These are phyloP conservation scores for Heteropelma amictum DNA, from an alignment of 2,888 invertebrate species.

Conservation along the genomic window DNA sequence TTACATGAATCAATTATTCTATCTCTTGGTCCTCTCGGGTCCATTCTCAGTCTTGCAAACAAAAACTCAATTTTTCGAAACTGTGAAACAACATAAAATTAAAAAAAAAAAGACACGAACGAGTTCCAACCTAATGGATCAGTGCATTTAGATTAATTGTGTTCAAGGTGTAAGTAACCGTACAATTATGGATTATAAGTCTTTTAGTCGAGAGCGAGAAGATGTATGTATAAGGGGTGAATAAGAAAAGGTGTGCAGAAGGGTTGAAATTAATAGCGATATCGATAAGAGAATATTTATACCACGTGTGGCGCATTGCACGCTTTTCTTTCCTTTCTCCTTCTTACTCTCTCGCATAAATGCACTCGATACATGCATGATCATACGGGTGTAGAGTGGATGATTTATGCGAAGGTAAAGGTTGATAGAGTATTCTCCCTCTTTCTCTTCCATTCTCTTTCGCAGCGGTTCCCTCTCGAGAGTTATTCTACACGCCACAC, in stretches of 20 bases:
- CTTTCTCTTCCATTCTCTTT: background rate
- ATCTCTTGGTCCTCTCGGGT: too few relatives aligned
- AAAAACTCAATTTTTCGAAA: too few relatives aligned
- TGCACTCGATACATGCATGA: background rate
- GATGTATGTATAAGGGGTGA: background rate
- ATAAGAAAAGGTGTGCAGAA: conserved; percentile 2
- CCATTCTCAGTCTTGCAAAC: too few relatives aligned
- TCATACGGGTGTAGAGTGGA: background rate
- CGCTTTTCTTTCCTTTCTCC: conserved; percentile 27
- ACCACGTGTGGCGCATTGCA: conserved; percentile 35
- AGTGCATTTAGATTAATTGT: conserved; percentile 37
- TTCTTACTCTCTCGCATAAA: background rate
- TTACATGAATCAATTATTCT: too few relatives aligned
- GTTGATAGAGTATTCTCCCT: conserved; percentile 28
- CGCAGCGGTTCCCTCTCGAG: background rate
- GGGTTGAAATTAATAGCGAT: conserved; percentile 50
- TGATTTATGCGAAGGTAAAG: conserved; percentile 51
- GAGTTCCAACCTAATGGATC: conserved; percentile 21
- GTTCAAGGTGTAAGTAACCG: conserved; percentile 4
- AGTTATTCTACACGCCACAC: conserved; percentile 20
- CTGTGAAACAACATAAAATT: too few relatives aligned
- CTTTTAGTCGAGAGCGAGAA: conserved; percentile 20
- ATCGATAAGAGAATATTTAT: conserved; percentile 55
- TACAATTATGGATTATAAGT: conserved; percentile 48
- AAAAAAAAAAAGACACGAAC: too few relatives aligned